Evolutionary conservation across 2,797 vertebrate genomes (phyloP).

Genomic region (Manis pentadactyla): DNA sequence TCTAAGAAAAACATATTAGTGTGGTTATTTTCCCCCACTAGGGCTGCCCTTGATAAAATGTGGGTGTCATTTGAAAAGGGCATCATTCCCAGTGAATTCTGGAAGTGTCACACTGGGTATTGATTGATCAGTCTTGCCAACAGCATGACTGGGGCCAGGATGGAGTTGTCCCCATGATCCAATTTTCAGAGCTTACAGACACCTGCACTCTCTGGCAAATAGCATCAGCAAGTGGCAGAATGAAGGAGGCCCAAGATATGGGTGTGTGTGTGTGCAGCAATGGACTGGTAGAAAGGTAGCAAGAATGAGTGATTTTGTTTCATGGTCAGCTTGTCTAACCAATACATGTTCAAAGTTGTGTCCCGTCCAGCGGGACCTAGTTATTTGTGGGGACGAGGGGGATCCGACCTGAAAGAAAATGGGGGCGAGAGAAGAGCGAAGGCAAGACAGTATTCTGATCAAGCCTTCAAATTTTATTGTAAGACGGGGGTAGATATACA

Average conservation of each 20-base stretch:
- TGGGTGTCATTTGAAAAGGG: constrained; percentile 88
- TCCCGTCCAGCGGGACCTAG: too few species aligned
- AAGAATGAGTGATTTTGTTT: constrained; percentile 17
- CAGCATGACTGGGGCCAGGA: constrained; percentile 90
- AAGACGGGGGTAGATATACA: too few species aligned
- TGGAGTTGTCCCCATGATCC: constrained; percentile 94
- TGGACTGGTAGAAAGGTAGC: not conserved
- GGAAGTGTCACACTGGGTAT: constrained; percentile 89
- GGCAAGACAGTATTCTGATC: too few species aligned
- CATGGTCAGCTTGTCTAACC: constrained; percentile 69
- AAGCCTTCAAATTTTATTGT: too few species aligned
- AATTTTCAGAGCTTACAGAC: constrained; percentile 94
- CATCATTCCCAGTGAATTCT: constrained; percentile 89
- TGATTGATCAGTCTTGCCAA: constrained; percentile 93
- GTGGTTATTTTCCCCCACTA: constrained; percentile 73
- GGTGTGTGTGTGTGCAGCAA: constrained; percentile 52
- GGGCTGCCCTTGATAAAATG: constrained; percentile 86
- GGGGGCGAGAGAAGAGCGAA: too few species aligned
- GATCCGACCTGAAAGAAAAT: too few species aligned
- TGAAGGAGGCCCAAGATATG: constrained; percentile 48
- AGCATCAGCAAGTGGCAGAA: constrained; percentile 85
- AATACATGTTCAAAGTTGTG: constrained; percentile 68
- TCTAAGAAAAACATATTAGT: constrained; percentile 83
- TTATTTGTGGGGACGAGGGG: too few species aligned
- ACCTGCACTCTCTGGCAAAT: constrained; percentile 89